A percentile compares a stretch with the other conserved stretches of the same genome.
phyloP scores from a whole-genome alignment of 2,797 vertebrate species.

The Diplodus sargus region DNA sequence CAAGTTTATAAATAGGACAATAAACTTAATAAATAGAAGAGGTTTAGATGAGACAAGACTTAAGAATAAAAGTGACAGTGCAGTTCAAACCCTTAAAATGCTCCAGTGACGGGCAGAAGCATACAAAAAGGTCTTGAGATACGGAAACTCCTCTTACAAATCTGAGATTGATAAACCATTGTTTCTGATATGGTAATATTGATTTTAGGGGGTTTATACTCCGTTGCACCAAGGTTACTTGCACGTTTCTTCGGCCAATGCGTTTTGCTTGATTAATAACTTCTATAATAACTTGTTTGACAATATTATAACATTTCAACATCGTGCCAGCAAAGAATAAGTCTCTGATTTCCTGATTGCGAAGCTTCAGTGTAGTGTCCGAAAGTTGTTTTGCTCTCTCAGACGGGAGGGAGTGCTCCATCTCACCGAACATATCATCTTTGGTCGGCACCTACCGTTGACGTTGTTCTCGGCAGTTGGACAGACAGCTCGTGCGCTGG shows the following conservation, averaged over 20 bases:
- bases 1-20: no score
- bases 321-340: neutral
- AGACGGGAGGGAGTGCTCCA: neutral
- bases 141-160: neutral
- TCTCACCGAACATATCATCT: slow-evolving; percentile 58
- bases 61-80: no score
- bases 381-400: neutral
- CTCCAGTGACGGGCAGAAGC: no score
- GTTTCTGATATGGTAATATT: neutral
- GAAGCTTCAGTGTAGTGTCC: neutral
- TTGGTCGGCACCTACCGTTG: slow-evolving; percentile 47
- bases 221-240: neutral
- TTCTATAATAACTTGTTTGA: neutral
- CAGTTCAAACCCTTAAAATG: no score
- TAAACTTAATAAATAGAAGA: no score
- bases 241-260: neutral
- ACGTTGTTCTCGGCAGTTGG: slow-evolving; percentile 63
- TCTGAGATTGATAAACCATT: neutral
- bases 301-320: neutral
- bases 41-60: no score
- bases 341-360: neutral
- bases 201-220: neutral
- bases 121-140: no score
- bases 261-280: neutral
- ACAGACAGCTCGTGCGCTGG: slow-evolving; percentile 43